phyloP scores from a whole-genome alignment of 1,140 invertebrate genomes.

The Tribolium madens region DNA sequence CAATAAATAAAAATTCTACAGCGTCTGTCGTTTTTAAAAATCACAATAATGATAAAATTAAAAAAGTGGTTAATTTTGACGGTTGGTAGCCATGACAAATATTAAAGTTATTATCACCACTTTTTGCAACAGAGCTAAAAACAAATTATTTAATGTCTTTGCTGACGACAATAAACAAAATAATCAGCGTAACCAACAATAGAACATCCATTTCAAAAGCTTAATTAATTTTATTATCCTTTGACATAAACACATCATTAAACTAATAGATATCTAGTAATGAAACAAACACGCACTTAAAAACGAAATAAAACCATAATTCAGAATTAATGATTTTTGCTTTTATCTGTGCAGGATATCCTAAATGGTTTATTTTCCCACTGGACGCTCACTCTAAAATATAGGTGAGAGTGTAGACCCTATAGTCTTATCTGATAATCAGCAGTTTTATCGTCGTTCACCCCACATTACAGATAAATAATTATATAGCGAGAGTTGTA shows the following conservation, averaged over 20 bases:
- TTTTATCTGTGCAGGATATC: constrained; percentile 45
- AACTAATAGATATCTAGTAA: background rate
- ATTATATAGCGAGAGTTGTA: constrained; percentile 42
- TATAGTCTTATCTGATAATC: constrained; percentile 29
- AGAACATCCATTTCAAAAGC: background rate
- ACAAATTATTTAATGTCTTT: too few relatives aligned
- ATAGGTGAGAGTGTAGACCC: constrained; percentile 16
- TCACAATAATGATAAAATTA: too few relatives aligned
- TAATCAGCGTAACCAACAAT: background rate
- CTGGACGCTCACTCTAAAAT: constrained; percentile 4
- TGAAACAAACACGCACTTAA: background rate
- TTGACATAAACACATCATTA: constrained; percentile 5
- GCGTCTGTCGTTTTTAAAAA: too few relatives aligned
- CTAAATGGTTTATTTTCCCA: constrained; percentile 45
- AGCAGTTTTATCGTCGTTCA: constrained; percentile 40
- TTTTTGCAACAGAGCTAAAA: too few relatives aligned
- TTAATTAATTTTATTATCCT: background rate
- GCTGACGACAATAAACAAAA: background rate
- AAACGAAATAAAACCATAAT: background rate
- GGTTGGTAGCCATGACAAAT: too few relatives aligned
- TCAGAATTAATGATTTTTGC: constrained; percentile 31
- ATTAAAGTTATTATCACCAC: too few relatives aligned
- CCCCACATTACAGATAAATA: constrained; percentile 45
- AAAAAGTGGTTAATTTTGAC: too few relatives aligned
- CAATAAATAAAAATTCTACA: too few relatives aligned